Conservation (phyloP, 2,888 invertebrate species). For the Latrodectus hesperus region DNA sequence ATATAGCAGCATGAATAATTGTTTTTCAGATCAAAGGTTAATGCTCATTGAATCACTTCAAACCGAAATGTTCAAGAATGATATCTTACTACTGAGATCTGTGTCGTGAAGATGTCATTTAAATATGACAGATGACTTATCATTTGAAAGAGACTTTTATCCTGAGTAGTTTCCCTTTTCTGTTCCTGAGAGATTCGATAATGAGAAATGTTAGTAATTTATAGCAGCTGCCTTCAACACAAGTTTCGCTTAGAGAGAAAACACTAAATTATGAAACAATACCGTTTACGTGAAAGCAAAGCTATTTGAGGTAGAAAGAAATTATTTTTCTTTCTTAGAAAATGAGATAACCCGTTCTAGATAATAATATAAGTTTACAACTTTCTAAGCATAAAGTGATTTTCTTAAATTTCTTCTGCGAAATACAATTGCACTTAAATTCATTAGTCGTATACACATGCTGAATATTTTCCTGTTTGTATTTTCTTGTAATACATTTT, state of each 20-base stretch:
- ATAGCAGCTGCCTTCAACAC: constrained; percentile 35
- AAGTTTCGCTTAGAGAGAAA: background rate
- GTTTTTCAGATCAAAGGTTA: constrained; percentile 40
- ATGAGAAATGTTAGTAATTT: constrained; percentile 53
- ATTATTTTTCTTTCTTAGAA: too few species aligned
- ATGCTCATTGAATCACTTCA: constrained; percentile 21
- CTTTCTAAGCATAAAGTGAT: too few species aligned
- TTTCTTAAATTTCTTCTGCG: too few species aligned
- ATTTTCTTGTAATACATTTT: too few species aligned
- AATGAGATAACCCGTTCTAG: too few species aligned
- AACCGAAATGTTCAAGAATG: constrained; percentile 12
- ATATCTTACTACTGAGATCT: constrained; percentile 11
- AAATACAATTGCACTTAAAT: too few species aligned
- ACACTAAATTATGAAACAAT: constrained; percentile 56
- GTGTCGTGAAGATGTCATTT: constrained; percentile 46
- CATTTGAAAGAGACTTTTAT: constrained; percentile 27
- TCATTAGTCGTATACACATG: too few species aligned
- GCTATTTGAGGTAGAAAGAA: too few species aligned
- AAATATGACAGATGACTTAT: constrained; percentile 57
- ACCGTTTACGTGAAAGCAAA: too few species aligned
- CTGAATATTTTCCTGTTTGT: too few species aligned
- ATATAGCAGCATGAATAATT: constrained; percentile 6
- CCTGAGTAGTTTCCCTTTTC: constrained; percentile 31
- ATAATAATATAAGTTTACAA: too few species aligned
- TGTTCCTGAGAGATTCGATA: constrained; percentile 56